These are phyloP conservation scores for Epistrophe grossulariae DNA, from an alignment of 2,888 invertebrate species.

Conservation along the genomic window DNA sequence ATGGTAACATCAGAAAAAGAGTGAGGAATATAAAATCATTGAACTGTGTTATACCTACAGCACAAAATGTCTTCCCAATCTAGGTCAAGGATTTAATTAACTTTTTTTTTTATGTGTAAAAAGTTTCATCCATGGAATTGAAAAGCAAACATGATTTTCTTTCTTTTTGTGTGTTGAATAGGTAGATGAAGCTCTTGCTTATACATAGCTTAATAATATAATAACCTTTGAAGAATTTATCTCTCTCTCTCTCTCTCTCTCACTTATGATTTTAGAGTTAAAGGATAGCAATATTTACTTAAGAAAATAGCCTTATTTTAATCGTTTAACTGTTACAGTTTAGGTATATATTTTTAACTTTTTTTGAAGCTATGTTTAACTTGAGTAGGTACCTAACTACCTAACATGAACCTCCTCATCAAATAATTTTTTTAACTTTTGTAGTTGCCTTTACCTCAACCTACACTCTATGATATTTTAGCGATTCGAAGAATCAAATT, in stretches of 20 bases:
- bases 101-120: constrained; percentile 69
- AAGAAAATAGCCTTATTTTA: neutral
- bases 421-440: too few species aligned
- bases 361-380: too few species aligned
- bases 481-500: too few species aligned
- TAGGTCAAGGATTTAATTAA: constrained; percentile 76
- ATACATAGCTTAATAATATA: neutral
- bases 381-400: too few species aligned
- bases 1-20: neutral
- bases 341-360: too few species aligned
- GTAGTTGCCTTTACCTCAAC: too few species aligned
- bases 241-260: neutral
- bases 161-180: constrained; percentile 17
- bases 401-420: too few species aligned
- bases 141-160: constrained; percentile 58
- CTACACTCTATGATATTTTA: too few species aligned
- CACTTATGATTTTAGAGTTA: neutral
- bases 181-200: neutral
- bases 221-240: constrained; percentile 15
- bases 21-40: constrained; percentile 50
- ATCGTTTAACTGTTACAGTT: neutral
- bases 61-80: constrained; percentile 67
- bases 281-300: neutral
- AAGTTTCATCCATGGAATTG: constrained; percentile 56
- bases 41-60: constrained; percentile 68